Conservation (phyloP, 2,888 invertebrate species). For the Hipparchia semele region DNA sequence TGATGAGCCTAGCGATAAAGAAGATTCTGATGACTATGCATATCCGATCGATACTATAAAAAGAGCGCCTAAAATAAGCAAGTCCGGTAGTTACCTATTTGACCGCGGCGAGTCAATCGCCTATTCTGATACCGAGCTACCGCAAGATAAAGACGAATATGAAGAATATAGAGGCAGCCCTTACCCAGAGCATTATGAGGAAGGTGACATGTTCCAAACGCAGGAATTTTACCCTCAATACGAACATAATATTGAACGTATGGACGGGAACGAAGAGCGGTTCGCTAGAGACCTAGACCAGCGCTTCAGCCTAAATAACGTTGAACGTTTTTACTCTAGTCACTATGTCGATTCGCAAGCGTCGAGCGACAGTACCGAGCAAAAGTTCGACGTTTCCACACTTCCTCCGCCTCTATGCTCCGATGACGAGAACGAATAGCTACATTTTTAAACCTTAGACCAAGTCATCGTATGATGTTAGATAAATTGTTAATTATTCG, state of each 20-base stretch:
- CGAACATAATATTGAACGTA: slow-evolving; percentile 58
- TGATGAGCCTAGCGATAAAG: slow-evolving; percentile 73
- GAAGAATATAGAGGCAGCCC: slow-evolving; percentile 75
- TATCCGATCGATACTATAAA: slow-evolving; percentile 80
- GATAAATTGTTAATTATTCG: slow-evolving; percentile 52
- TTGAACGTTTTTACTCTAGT: slow-evolving; percentile 78
- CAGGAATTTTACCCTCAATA: slow-evolving; percentile 78
- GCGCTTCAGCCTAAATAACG: slow-evolving; percentile 77
- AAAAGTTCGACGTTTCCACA: slow-evolving; percentile 88
- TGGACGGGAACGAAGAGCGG: slow-evolving; percentile 55
- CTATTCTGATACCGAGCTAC: slow-evolving; percentile 74
- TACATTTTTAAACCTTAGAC: slow-evolving; percentile 38
- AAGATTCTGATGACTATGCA: slow-evolving; percentile 78
- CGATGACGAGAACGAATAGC: slow-evolving; percentile 87
- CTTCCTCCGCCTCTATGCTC: slow-evolving; percentile 90
- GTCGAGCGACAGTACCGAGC: slow-evolving; percentile 86
- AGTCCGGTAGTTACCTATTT: slow-evolving; percentile 71
- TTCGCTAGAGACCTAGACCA: slow-evolving; percentile 73
- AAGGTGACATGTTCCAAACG: slow-evolving; percentile 73
- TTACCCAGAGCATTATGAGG: slow-evolving; percentile 76
- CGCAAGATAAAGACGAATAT: slow-evolving; percentile 72
- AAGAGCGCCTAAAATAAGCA: slow-evolving; percentile 73
- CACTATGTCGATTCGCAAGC: slow-evolving; percentile 84
- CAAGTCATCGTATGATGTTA: slow-evolving; percentile 45
- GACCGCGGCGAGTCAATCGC: slow-evolving; percentile 73